A percentile compares a stretch with the other conserved stretches of the same genome.
Evolutionary conservation across 2,113 vertebrate species (phyloP).

Genomic region (Apus apus): DNA sequence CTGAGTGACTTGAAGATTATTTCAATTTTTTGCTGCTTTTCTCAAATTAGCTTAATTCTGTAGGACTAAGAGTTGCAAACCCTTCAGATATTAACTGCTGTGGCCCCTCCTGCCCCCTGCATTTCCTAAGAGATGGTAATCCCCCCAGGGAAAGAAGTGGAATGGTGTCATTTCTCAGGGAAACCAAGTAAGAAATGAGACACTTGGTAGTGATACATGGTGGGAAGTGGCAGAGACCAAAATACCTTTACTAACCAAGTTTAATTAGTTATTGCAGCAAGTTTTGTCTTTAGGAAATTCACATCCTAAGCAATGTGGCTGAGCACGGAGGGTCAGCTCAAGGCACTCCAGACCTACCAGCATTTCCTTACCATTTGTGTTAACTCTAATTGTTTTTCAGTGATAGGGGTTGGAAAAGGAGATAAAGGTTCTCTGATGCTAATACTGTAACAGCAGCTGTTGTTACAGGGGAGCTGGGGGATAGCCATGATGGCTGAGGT

Average conservation of each 20-base stretch:
- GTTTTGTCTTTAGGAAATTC: background rate
- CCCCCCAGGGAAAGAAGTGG: background rate
- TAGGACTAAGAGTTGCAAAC: background rate
- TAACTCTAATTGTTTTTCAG: background rate
- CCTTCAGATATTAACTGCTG: background rate
- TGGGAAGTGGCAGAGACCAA: background rate
- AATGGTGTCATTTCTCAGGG: background rate
- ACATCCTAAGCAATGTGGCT: background rate
- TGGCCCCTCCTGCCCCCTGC: too few relatives aligned
- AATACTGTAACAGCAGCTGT: background rate
- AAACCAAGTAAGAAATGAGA: background rate
- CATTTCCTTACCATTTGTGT: background rate
- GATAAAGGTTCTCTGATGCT: background rate
- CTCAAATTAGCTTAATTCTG: background rate
- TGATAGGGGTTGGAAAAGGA: background rate
- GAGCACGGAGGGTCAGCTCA: background rate
- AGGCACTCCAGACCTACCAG: background rate
- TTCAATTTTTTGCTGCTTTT: background rate
- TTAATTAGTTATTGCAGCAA: background rate
- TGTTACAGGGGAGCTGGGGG: background rate
- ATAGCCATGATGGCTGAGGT: background rate
- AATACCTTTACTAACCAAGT: background rate
- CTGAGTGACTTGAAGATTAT: background rate
- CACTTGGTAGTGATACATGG: rapidly evolving
- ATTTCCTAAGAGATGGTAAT: background rate